Conservation (phyloP, 2,113 vertebrate species). For the Podarcis cretensis region DNA sequence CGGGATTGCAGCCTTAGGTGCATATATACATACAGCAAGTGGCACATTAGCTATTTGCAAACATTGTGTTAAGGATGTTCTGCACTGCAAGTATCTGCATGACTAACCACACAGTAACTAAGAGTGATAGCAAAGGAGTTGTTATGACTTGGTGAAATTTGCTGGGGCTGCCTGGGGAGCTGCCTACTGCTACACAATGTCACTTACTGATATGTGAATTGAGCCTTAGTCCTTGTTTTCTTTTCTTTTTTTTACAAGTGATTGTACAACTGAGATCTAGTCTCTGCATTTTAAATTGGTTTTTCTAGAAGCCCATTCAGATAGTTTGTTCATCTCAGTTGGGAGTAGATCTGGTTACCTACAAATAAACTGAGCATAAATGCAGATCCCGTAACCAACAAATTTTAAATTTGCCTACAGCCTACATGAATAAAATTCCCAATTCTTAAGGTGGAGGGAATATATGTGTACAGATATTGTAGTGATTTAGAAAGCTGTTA, state of each 20-base stretch:
- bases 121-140: background rate
- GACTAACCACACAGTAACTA: background rate
- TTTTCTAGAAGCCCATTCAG: conserved; percentile 57
- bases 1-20: too few species aligned
- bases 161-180: background rate
- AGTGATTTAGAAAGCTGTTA: conserved; percentile 78
- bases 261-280: background rate
- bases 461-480: conserved; percentile 3
- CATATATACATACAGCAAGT: background rate
- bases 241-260: background rate
- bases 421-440: conserved; percentile 42
- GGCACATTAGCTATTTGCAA: background rate
- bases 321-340: conserved; percentile 68
- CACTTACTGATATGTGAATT: background rate
- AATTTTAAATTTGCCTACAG: conserved; percentile 25
- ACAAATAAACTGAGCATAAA: conserved; percentile 69
- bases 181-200: background rate
- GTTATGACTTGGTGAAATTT: background rate
- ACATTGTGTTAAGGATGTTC: background rate
- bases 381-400: conserved; percentile 29
- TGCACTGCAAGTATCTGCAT: background rate
- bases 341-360: conserved; percentile 75
- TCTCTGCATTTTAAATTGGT: background rate
- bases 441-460: conserved; percentile 23
- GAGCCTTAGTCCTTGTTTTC: background rate